Evolutionary conservation across 1,140 invertebrate species (phyloP), one percentile per base, ranked within the genome.

Genomic region (Megalonaias nervosa): DNA sequence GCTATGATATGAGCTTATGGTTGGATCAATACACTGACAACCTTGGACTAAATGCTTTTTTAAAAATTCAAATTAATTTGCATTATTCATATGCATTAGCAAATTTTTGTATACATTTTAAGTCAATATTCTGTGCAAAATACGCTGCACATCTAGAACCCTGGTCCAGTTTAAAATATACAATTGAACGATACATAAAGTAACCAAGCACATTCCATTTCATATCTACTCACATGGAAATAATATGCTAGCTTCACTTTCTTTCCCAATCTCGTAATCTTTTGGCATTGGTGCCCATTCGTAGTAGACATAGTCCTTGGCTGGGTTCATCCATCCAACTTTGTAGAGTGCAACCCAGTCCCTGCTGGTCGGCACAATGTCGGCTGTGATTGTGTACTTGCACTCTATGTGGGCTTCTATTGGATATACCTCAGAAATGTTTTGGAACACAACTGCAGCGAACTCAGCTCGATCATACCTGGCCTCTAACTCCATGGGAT

Each of bases 311-410:
- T 88, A 89, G 60, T 91, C 87, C 14, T 71, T 80, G 9, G 38
- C 38, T 0, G 80, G 81, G 0, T 81, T 83, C 65, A 85, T 83
- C 86, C 89, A 91, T 4, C 89, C 90, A 11, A 87, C 87, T 72
- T 85, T 90, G 78, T 87, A 91, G 26, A 91, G 77, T 2, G 88
- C 90, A 38, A 91, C 77, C 87, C 88, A 90, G 74, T 91, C 90
- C 56, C 84, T 68, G 2, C 62, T 79, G 21, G 81, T 81, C 14
- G 86, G 82, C 26, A 82, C 78, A 0, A 88, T 77, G 17, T 85
- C 74, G n/a, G 82, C 70, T 16, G 85, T 90, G 59, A 91, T 78
- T 14, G 85, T 89, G 68, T 88, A 91, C 11, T 48, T 16, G 73
- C 88, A 90, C 64, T 88, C 84, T 48, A 91, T 84, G 74, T 90